Evolutionary conservation across 1,140 invertebrate species (phyloP).

Genomic region (Papilio polyxenes): DNA sequence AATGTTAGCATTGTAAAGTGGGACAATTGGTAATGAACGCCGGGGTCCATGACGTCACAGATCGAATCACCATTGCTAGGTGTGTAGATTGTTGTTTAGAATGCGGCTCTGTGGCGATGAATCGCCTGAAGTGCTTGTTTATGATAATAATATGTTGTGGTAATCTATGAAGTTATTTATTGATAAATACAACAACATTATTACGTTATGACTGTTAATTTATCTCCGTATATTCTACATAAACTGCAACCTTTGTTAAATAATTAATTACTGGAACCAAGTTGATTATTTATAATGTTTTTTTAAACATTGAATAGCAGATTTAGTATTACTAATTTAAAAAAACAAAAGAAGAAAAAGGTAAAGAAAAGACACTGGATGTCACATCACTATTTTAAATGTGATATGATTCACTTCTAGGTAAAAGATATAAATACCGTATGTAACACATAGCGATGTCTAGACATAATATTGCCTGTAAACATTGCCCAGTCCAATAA

Average conservation of each 20-base stretch:
- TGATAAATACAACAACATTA: background rate
- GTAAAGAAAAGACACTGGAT: background rate
- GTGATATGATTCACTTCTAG: background rate
- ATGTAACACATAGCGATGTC: conserved; percentile 3
- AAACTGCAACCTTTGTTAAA: too few species aligned
- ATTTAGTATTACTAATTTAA: too few species aligned
- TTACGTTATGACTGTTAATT: background rate
- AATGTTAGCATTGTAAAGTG: conserved; percentile 29
- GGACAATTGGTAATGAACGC: conserved; percentile 33
- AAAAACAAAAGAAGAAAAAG: too few species aligned
- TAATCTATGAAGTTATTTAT: conserved; percentile 6
- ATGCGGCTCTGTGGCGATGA: background rate
- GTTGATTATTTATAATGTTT: too few species aligned
- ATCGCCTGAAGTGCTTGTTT: conserved; percentile 9
- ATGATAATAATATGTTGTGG: conserved; percentile 13
- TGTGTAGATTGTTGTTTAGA: conserved; percentile 17
- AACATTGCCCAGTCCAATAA: conserved; percentile 1
- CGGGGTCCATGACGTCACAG: conserved; percentile 18
- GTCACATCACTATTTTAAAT: background rate
- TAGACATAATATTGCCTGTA: conserved; percentile 11
- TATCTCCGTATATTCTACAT: too few species aligned
- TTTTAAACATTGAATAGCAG: too few species aligned
- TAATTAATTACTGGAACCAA: too few species aligned
- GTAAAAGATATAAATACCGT: background rate
- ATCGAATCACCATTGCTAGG: conserved; percentile 23